phyloP scores from a whole-genome alignment of 2,888 invertebrate species.

The Coenonympha arcania region DNA sequence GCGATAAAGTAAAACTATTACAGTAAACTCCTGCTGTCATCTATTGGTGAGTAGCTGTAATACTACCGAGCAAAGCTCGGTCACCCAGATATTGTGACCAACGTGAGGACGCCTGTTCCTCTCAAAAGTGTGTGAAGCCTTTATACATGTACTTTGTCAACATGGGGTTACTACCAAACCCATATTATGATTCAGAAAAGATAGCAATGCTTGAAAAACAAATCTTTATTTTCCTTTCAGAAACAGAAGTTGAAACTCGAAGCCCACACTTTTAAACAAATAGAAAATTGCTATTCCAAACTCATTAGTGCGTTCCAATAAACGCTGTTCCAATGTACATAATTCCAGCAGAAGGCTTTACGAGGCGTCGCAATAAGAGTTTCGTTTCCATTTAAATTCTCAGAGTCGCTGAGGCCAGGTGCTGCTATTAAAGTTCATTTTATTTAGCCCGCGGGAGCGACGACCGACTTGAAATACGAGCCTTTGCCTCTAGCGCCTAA shows the following conservation, averaged over 20 bases:
- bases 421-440: conserved; percentile 8
- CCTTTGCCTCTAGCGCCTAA: neutral
- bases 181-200: too few relatives aligned
- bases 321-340: conserved; percentile 2
- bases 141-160: too few relatives aligned
- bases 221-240: too few relatives aligned
- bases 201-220: too few relatives aligned
- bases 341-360: conserved; percentile 9
- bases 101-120: too few relatives aligned
- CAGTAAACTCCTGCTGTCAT: too few relatives aligned
- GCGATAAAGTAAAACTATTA: too few relatives aligned
- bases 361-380: conserved; percentile 19
- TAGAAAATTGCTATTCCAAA: neutral
- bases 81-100: too few relatives aligned
- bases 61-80: too few relatives aligned
- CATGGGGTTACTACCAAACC: too few relatives aligned
- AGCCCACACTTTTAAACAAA: neutral
- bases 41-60: too few relatives aligned
- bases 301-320: conserved; percentile 8
- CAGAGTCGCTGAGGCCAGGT: conserved; percentile 8
- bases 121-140: too few relatives aligned
- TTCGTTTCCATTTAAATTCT: conserved; percentile 21
- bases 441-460: neutral
- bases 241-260: neutral
- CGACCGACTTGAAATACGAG: neutral